phyloP scores from a whole-genome alignment of 2,888 invertebrate species.

The Linyphia triangularis region DNA sequence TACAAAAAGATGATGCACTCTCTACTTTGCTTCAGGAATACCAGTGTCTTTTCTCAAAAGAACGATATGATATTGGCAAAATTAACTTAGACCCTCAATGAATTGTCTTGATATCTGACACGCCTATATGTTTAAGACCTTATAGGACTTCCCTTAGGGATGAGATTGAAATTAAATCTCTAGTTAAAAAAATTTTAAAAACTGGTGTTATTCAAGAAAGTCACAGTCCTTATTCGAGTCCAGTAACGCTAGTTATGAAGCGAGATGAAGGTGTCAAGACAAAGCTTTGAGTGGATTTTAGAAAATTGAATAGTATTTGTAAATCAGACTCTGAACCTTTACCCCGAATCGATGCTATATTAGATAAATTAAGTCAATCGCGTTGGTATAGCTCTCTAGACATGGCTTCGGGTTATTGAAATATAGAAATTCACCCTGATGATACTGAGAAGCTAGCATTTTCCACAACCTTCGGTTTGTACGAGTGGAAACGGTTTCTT shows the following conservation, averaged over 20 bases:
- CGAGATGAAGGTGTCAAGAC: neutral
- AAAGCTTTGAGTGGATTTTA: neutral
- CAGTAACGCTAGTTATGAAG: neutral
- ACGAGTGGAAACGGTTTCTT: neutral
- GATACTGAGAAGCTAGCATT: neutral
- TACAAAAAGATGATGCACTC: too few species aligned
- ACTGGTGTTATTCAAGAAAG: neutral
- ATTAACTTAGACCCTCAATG: neutral
- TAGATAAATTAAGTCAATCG: neutral
- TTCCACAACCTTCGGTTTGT: neutral
- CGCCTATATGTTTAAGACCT: neutral
- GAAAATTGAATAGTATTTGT: neutral
- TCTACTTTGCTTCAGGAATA: neutral
- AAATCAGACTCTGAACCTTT: neutral
- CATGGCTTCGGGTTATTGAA: neutral
- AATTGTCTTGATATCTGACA: neutral
- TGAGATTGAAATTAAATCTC: too few species aligned
- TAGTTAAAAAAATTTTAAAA: neutral
- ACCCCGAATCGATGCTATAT: neutral
- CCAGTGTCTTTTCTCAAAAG: neutral
- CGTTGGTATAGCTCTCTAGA: neutral
- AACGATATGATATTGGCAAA: neutral
- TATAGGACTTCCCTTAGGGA: neutral
- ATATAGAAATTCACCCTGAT: neutral
- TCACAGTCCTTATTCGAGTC: neutral